Conservation (phyloP, 2,888 invertebrate species). For the Melinopterus prodromus region DNA sequence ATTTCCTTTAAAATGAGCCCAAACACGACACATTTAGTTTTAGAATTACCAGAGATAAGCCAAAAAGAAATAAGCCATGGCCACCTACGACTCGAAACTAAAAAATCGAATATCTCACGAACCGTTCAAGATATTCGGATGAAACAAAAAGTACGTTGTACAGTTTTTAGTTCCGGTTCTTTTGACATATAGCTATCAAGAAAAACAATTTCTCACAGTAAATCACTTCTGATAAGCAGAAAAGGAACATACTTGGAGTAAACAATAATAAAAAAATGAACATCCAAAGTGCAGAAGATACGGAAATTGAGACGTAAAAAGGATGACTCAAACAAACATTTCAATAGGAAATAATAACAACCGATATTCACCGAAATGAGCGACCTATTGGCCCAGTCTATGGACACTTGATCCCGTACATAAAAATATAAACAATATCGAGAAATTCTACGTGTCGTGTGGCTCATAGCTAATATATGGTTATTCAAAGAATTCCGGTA, state of each 20-base stretch:
- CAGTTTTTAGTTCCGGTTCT: neutral
- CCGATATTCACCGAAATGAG: neutral
- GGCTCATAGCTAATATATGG: neutral
- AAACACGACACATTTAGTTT: neutral
- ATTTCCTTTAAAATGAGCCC: neutral
- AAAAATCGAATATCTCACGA: neutral
- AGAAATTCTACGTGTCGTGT: neutral
- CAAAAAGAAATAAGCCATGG: neutral
- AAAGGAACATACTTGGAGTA: too few relatives aligned
- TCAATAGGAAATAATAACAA: too few relatives aligned
- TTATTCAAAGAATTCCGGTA: neutral
- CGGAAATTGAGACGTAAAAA: too few relatives aligned
- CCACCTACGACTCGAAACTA: neutral
- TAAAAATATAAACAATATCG: conserved; percentile 4
- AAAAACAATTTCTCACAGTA: neutral
- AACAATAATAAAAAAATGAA: too few relatives aligned
- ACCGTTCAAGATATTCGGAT: neutral
- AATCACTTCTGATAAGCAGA: too few relatives aligned
- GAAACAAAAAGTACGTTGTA: neutral
- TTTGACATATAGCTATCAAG: neutral
- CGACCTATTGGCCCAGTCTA: neutral
- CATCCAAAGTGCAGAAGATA: too few relatives aligned
- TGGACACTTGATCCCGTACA: neutral
- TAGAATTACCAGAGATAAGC: neutral
- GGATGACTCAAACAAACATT: too few relatives aligned